A percentile compares a stretch with the other conserved stretches of the same genome.
phyloP scores from a whole-genome alignment of 2,113 vertebrate genomes.

The Protobothrops mucrosquamatus region DNA sequence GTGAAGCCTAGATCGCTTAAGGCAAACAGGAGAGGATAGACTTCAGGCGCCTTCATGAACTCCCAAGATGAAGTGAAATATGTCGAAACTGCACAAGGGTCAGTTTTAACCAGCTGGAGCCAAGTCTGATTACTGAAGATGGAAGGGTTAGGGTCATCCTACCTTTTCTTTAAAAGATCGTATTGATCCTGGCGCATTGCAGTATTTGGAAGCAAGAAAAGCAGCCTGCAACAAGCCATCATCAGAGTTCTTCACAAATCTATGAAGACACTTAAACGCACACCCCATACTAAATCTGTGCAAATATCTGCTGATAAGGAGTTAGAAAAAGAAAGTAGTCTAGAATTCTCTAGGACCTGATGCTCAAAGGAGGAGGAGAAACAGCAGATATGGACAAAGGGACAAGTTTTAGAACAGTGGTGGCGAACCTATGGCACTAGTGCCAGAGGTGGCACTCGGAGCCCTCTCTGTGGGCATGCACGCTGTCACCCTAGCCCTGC shows the following conservation, averaged over 20 bases:
- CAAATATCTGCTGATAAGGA: neutral
- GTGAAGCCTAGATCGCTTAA: neutral
- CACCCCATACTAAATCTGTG: neutral
- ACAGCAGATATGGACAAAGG: neutral
- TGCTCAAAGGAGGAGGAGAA: neutral
- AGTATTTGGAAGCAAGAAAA: neutral
- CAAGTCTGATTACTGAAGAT: neutral
- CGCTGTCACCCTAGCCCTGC: no score
- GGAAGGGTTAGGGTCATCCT: neutral
- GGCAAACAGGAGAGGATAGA: neutral
- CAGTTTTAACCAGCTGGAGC: neutral
- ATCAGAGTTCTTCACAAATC: neutral
- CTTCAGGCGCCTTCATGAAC: neutral
- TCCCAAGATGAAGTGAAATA: neutral
- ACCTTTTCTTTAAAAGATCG: neutral
- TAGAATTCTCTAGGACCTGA: neutral
- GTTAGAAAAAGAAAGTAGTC: neutral
- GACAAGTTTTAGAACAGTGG: neutral
- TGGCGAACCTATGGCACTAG: no score
- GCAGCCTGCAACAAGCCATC: neutral
- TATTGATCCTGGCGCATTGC: neutral
- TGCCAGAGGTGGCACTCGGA: no score
- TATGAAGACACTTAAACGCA: neutral
- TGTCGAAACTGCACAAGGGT: neutral
- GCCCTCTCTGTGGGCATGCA: no score